Evolutionary conservation across 2,888 invertebrate genomes (phyloP), one percentile per base, ranked within the genome.

Genomic region (Boloria selene): DNA sequence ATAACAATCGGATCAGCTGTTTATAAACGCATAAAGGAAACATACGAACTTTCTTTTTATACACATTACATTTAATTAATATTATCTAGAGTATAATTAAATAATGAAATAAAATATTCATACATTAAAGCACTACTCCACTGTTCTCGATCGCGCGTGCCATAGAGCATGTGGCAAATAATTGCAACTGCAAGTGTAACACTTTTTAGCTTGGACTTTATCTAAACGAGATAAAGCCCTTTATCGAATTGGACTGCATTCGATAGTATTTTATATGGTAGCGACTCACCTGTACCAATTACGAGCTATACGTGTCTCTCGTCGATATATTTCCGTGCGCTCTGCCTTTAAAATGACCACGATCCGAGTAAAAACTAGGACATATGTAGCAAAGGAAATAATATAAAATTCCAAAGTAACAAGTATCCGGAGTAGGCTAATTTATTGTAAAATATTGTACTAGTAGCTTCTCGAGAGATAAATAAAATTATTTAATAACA

Each of bases 271-370:
- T 65, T 67, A 65, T 67, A 55, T 44, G 56, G 44, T 61, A 52
- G 65, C 61, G 60, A 61, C 45, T 81, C 83, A 81, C 81, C 81
- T 82, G 82, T 80, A 73, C 80, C 79, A 80, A 80, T 82, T 83
- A 82, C 71, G 75, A 74, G 73, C 70, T 75, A 78, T 78, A 78
- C 75, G 77, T 77, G 79, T 77, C 76, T 71, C 72, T 72, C 72
- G 68, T 75, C 77, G 76, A 77, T 78, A 73, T 72, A 77, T 76
- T 73, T 73, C 64, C 70, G 68, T 70, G 56, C 58, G 51, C 42
- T 51, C 51, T 50, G 54, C 55, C 16, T 62, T 42, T 44, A 50
- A 44, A 49, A 44, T 44, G 13, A 56, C 55, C 50, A 63, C 47
- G 14, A 3, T 50, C 18, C 14, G 26, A 13, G 17, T 16, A 38